Conservation (phyloP, 2,797 vertebrate species). For the Takifugu ocellatus region DNA sequence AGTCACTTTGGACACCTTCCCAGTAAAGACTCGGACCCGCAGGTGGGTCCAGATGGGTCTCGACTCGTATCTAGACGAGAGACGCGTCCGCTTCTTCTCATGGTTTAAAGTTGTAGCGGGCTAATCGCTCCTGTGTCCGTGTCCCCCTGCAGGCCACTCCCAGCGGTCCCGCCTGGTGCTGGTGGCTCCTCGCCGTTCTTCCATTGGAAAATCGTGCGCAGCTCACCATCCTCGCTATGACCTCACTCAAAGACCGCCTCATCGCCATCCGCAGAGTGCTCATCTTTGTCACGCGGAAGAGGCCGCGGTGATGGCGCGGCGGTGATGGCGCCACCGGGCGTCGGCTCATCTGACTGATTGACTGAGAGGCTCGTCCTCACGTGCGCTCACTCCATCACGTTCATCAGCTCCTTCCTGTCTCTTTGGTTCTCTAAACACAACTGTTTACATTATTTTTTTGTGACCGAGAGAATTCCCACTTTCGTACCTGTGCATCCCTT, state of each 20-base stretch:
- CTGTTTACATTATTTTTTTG: too few relatives aligned
- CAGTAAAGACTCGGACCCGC: slow-evolving; percentile 75
- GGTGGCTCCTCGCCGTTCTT: slow-evolving; percentile 90
- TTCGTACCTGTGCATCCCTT: background rate
- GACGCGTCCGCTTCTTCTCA: too few relatives aligned
- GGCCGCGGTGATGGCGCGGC: slow-evolving; percentile 74
- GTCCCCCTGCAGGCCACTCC: slow-evolving; percentile 76
- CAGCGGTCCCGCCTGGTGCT: slow-evolving; percentile 90
- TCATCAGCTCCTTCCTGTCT: slow-evolving; percentile 5
- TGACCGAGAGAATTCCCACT: background rate
- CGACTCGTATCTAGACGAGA: background rate
- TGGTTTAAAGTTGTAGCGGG: too few relatives aligned
- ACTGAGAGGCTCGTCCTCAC: background rate
- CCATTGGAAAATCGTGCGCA: slow-evolving; percentile 88
- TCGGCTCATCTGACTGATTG: background rate
- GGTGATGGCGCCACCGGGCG: background rate
- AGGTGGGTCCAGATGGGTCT: slow-evolving; percentile 29
- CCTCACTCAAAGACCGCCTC: slow-evolving; percentile 86
- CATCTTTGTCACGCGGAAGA: slow-evolving; percentile 87
- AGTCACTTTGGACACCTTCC: slow-evolving; percentile 92
- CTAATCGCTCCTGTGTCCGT: background rate
- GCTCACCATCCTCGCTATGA: slow-evolving; percentile 89
- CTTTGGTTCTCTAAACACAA: background rate
- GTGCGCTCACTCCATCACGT: background rate
- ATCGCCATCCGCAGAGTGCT: slow-evolving; percentile 84